Evolutionary conservation across 30 jellyfish, hydroid and myxozoan species (phyloP).

Genomic region (Cassiopea xamachana): DNA sequence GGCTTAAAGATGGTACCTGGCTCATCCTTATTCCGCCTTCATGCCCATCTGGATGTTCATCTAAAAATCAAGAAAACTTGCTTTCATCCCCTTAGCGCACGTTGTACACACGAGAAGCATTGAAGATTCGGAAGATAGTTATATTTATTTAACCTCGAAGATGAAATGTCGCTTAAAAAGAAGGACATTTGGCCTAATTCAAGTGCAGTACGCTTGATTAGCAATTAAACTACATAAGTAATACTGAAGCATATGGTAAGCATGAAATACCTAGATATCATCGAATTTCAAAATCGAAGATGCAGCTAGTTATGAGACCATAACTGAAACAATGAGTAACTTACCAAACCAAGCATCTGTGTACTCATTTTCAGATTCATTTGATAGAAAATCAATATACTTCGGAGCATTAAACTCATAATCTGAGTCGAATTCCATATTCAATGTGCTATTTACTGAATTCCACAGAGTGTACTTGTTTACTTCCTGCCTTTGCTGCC

Average conservation of each 20-base stretch:
- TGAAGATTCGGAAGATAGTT: not conserved
- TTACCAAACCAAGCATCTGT: slow-evolving; percentile 97
- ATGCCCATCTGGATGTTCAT: slow-evolving; percentile 93
- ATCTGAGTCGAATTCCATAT: slow-evolving; percentile 73
- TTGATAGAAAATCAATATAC: slow-evolving; percentile 85
- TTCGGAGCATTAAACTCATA: slow-evolving; percentile 96
- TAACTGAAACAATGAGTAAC: not conserved
- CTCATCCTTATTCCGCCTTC: slow-evolving; percentile 93
- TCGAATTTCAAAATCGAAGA: too few relatives aligned
- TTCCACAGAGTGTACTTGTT: not conserved
- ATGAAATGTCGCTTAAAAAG: too few relatives aligned
- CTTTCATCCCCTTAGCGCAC: not conserved
- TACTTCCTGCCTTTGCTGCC: not conserved
- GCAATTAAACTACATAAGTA: not conserved
- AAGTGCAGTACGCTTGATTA: not conserved
- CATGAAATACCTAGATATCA: too few relatives aligned
- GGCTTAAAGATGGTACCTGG: slow-evolving; percentile 71
- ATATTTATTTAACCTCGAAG: too few relatives aligned
- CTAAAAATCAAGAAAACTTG: slow-evolving; percentile 9
- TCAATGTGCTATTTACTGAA: not conserved
- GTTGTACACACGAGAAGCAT: not conserved
- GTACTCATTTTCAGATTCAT: slow-evolving; percentile 80
- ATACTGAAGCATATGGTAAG: too few relatives aligned
- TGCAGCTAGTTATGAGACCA: not conserved
- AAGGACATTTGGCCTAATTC: not conserved